Base-by-base conservation (phyloP, 2,888 invertebrate genomes). In the Notocelia uddmanniana region DNA sequence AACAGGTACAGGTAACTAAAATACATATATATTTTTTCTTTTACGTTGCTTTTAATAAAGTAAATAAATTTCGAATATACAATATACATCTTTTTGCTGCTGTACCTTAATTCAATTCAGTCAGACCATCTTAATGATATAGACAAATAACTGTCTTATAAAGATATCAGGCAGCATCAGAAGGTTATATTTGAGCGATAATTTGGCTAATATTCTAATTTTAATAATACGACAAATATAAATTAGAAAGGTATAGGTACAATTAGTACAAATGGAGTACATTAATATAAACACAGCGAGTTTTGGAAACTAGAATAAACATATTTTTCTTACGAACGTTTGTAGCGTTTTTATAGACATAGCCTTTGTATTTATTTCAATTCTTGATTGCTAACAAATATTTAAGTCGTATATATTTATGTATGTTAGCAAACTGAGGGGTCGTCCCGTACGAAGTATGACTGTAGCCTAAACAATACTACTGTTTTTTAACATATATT, bases 111-210 rank as follows among this genome's bases (percentile, higher is more conserved):
- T 41, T 41, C 26, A 26, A 15, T 41, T 41, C 41, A 60, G 13
- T 15, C 21, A 3, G 9, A n/a, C 18, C 31, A n/a, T 1, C 31
- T n/a, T 50, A 26, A 55, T 19, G 21, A 54, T 45, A 54, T 60
- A 54, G 68, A 54, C 60, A 69, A 45, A 26, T 45, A 55, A 45
- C 9, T 37, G 54, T 26, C 3, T 41, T 18, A n/a, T 15, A 6
- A 41, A 50, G 13, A 6, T 26, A 18, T 3, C 18, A 34, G 26
- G 15, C 48, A 50, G 34, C 37, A 21, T 54, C 48, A 18, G 19
- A 62, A 54, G n/a, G 13, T 58, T 37, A 58, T 58, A n/a, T 31
- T 69, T 69, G 69, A 69, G 69, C 69, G 55, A 63, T 48, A 34
- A 41, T 48, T 69, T 69, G 41, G 62, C 63, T 48, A 63, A 23